Percentiles rank a stretch among this genome's conserved stretches.
These are phyloP conservation scores for Acanthochromis polyacanthus DNA, from an alignment of 2,113 vertebrate species.

Conservation along the genomic window DNA sequence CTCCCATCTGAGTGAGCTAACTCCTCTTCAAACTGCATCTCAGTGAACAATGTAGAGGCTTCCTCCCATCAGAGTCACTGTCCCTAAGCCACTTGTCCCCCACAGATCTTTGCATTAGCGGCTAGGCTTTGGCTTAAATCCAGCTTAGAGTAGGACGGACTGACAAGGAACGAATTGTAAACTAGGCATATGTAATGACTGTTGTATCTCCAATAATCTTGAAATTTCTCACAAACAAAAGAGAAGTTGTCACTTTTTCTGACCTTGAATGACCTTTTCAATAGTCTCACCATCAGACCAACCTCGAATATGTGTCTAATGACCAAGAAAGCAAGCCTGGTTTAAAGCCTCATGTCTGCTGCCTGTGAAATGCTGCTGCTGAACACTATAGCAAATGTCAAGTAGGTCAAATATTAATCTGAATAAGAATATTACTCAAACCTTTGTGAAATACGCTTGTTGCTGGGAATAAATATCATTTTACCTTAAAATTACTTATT, in stretches of 20 bases:
- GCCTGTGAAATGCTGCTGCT: no score
- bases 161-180: not conserved
- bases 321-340: no score
- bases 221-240: not conserved
- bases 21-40: constrained; percentile 33
- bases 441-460: no score
- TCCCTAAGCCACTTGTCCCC: constrained; percentile 16
- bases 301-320: not conserved
- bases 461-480: no score
- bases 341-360: no score
- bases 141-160: not conserved
- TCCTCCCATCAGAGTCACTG: constrained; percentile 2
- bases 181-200: not conserved
- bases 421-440: no score
- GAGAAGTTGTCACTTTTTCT: not conserved
- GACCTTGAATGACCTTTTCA: not conserved
- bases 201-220: not conserved
- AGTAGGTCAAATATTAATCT: no score
- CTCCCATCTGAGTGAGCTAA: constrained; percentile 18
- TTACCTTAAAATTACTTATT: no score
- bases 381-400: no score
- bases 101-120: constrained; percentile 1
- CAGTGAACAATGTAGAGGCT: not conserved
- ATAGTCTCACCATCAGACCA: not conserved
- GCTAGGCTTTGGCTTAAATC: no score